Percentiles rank a stretch among this genome's conserved stretches.
phyloP scores from a whole-genome alignment of 1,140 invertebrate genomes.

The Dolichoris vasculosae region DNA sequence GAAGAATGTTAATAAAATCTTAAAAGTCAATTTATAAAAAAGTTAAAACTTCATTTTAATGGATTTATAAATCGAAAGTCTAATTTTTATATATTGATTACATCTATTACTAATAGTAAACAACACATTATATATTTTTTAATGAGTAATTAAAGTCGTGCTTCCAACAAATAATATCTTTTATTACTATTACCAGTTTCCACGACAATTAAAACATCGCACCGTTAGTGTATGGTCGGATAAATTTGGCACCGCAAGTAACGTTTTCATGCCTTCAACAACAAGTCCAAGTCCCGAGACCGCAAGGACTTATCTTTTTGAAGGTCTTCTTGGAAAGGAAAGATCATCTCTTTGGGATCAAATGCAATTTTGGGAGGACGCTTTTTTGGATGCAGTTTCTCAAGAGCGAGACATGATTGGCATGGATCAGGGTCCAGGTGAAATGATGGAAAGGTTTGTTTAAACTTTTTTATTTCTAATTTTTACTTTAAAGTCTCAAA shows the following conservation, averaged over 20 bases:
- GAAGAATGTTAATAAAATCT: too few species aligned
- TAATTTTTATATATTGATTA: too few species aligned
- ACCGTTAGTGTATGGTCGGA: slow-evolving; percentile 95
- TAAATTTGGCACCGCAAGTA: slow-evolving; percentile 91
- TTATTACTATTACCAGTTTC: slow-evolving; percentile 72
- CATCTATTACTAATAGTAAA: too few species aligned
- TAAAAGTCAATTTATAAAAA: too few species aligned
- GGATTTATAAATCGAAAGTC: too few species aligned
- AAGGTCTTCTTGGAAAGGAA: slow-evolving; percentile 83
- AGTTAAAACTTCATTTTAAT: too few species aligned
- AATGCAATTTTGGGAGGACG: slow-evolving; percentile 99
- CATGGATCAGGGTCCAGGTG: slow-evolving; percentile 98
- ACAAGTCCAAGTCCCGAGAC: slow-evolving; percentile 89
- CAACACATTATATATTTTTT: too few species aligned
- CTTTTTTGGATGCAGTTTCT: slow-evolving; percentile 98
- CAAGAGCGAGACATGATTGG: slow-evolving; percentile 99
- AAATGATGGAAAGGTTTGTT: slow-evolving; percentile 96
- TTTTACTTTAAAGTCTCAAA: background rate
- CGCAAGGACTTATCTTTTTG: slow-evolving; percentile 92
- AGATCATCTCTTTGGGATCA: slow-evolving; percentile 97
- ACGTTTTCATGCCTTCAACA: slow-evolving; percentile 85
- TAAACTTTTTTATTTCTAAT: background rate
- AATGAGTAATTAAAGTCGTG: too few species aligned
- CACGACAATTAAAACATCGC: slow-evolving; percentile 81
- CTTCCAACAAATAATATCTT: too few species aligned